A percentile compares a stretch with the other conserved stretches of the same genome.
Evolutionary conservation across 2,888 invertebrate species (phyloP).

Genomic region (Chorisops tibialis): DNA sequence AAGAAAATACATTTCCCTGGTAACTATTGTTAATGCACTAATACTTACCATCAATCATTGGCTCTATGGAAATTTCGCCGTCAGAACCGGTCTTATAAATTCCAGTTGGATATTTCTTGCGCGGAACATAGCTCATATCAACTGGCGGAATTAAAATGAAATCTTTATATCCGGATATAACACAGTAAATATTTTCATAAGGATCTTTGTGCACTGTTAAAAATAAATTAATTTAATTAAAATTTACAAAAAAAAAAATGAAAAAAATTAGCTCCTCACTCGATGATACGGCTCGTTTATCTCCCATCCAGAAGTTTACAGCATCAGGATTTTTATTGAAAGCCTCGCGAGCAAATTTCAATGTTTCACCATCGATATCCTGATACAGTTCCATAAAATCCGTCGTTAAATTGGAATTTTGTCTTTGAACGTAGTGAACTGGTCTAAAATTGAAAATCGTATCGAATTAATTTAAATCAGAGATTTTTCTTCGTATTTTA

Average conservation of each 20-base stretch:
- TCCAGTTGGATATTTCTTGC: slow-evolving; percentile 62
- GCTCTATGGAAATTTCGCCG: slow-evolving; percentile 51
- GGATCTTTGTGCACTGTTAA: slow-evolving; percentile 80
- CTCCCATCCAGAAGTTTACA: slow-evolving; percentile 86
- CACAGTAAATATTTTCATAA: slow-evolving; percentile 84
- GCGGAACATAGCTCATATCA: slow-evolving; percentile 72
- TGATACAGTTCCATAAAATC: slow-evolving; percentile 64
- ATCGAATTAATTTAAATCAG: no score
- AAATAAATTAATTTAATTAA: slow-evolving; percentile 17
- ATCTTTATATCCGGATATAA: slow-evolving; percentile 73
- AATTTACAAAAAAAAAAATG: not conserved
- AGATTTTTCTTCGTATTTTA: no score
- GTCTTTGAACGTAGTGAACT: slow-evolving; percentile 74
- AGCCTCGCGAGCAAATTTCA: slow-evolving; percentile 68
- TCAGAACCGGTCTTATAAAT: slow-evolving; percentile 53
- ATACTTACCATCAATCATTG: slow-evolving; percentile 38
- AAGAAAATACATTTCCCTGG: no score
- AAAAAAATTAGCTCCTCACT: slow-evolving; percentile 54
- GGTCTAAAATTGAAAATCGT: no score
- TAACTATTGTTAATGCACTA: no score
- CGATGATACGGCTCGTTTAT: slow-evolving; percentile 74
- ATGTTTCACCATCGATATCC: slow-evolving; percentile 61
- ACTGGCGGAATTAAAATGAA: slow-evolving; percentile 78
- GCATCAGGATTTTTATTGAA: slow-evolving; percentile 75
- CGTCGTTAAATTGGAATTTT: slow-evolving; percentile 74